Base-by-base conservation (phyloP, 2,113 vertebrate species). In the Cromileptes altivelis region DNA sequence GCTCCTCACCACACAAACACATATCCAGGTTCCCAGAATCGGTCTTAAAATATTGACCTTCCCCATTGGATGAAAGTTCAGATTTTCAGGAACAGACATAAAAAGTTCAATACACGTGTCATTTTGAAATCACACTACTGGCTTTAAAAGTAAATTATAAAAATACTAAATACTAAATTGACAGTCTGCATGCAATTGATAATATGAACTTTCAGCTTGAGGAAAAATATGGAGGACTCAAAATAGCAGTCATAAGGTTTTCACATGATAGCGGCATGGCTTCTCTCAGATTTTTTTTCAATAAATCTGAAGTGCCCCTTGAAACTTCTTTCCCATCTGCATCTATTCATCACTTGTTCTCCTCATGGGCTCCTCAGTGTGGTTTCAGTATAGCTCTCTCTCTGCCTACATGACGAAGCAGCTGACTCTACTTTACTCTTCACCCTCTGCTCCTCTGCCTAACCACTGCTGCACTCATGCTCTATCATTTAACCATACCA, bases 401-500 rank as follows among this genome's bases (percentile, higher is more conserved):
- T 73, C 7, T 65, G 70, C 65, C 55, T 72, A 85, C 77, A 87
- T 75, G 80, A 72, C 6, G 15, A 57, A 89, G 88, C 82, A 89
- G 93, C 88, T 92, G 89, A 91, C 81, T 86, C 18, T 70, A 65
- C 75, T 88, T 85, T 87, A 70, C 80, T 82, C 80, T 79, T 63
- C 86, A 76, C 83, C 81, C 80, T 87, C 63, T 50, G n/a, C 80
- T 84, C 58, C 57, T 70, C 70, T 42, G 64, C 18, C 65, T 84
- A 75, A 87, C 88, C 85, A 5, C 85, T 2, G 30, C 81, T 77
- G 85, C 23, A n/a, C 71, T 87, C 78, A 19, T 58, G 18, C 92
- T 88, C 92, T 94, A 3, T 94, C 91, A 93, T 94, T 93, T 92
- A 70, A 71, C 64, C 62, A 47, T 64, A 75, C 89, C 90, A 21